Base-by-base conservation (phyloP, 1,140 invertebrate genomes). In the Platyura marginata region DNA sequence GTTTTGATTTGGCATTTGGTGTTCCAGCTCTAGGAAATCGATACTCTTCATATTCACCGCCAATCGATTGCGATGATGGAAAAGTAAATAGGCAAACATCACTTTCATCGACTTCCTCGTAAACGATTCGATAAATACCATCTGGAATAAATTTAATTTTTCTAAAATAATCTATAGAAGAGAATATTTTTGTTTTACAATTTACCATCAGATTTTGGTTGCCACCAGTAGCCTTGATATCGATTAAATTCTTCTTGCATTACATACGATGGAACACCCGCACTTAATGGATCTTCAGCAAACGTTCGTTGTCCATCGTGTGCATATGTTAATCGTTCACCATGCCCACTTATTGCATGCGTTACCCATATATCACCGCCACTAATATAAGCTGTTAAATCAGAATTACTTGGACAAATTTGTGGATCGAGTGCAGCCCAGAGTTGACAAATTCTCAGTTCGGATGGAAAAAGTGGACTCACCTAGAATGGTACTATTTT, bases 211-310 rank as follows among this genome's bases (percentile, higher is more conserved):
- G 69, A 63, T 39, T 64, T 72, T 4, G 91, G 91, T 55, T 92
- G 84, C 94, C 93, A 98, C 93, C 93, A 98, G 59, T 89, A 95
- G 1, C 93, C 93, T 47, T 82, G 84, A 60, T 91, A 97, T 22
- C 94, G 73, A 44, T 81, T 86, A 66, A 98, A 97, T 66, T 98
- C 94, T 68, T 98, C 94, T 67, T 97, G 93, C 62, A 94, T 93
- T 0, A 98, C 89, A 65, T 96, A 98, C 8, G 89, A 93, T 1
- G 94, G 91, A 21, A 90, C 79, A 1, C 93, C 94, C 2, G 90
- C 86, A 54, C 81, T 87, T 0, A 85, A 56, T 1, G 86, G 87
- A 64, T 94, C 87, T 49, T 89, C 82, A 1, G 73, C 66, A 47
- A 90, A 66, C 40, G 45, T 58, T 51, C 62, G 62, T 38, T 74